Base-by-base conservation (phyloP, 2,797 vertebrate genomes). In the Arremon brunneinucha region DNA sequence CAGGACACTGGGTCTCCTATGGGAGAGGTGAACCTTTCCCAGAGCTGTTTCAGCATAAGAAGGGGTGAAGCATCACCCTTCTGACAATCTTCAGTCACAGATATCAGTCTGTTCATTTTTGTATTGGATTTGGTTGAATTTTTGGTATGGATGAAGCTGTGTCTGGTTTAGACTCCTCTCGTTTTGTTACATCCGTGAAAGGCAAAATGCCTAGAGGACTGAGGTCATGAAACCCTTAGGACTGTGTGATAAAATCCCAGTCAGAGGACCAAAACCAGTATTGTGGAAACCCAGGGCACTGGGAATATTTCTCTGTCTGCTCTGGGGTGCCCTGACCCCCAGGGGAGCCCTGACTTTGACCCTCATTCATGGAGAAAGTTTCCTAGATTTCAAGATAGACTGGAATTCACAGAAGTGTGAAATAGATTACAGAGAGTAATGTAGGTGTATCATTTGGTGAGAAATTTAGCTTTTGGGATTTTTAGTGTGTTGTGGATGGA, bases 1-100 rank as follows among this genome's bases (percentile, higher is more conserved):
- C 0, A 0, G 65, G 87, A 53, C 22, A n/a, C 18, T 3, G 0
- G 34, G 52, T 59, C 41, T 83, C 49, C 70, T n/a, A 5, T 0
- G 0, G 32, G 55, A 75, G 30, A 86, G 43, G 34, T 20, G 83
- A 93, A 59, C 23, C 23, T 65, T 65, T 69, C 43, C 49, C 69
- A 79, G 53, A 11, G 32, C 23, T 0, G 0, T 62, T 84, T 47
- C 41, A 64, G 76, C 20, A 10, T 27, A 13, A 52, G n/a, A 76
- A 91, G 18, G 34, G 22, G 8, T 57, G 47, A 92, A 20, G 15
- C 5, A 2, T 26, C 15, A 35, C 35, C 35, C 35, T 35, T 35
- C 35, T 35, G 5, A 1, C 55, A 76, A 26, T 13, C 22, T 86
- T 50, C 65, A 79, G 50, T 24, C 67, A 81, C 34, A 35, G 43